These are phyloP conservation scores for Bicyclus anynana DNA, from an alignment of 1,140 invertebrate species.

Conservation along the genomic window DNA sequence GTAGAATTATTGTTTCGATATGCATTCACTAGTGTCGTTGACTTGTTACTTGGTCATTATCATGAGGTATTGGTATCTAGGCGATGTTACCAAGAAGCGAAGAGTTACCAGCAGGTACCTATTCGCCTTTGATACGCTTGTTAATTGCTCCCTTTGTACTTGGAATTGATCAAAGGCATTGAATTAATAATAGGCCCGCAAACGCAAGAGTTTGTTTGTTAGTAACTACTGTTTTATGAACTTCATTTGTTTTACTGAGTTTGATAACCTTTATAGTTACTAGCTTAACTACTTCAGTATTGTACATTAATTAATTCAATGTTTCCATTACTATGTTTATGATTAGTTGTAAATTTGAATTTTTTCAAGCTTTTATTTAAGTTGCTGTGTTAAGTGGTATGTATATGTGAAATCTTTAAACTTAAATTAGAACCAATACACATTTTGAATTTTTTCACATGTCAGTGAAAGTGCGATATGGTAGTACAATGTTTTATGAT, in stretches of 20 bases:
- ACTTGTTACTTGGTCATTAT: constrained; percentile 59
- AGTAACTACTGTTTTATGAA: neutral
- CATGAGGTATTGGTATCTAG: constrained; percentile 40
- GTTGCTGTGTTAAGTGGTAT: too few relatives aligned
- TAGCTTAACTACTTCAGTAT: too few relatives aligned
- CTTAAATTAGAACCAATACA: too few relatives aligned
- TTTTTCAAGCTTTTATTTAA: too few relatives aligned
- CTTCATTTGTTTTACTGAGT: neutral
- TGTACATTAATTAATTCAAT: too few relatives aligned
- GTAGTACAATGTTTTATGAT: too few relatives aligned
- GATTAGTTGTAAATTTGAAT: too few relatives aligned
- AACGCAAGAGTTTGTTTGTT: neutral
- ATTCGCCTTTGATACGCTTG: constrained; percentile 9
- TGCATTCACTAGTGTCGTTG: constrained; percentile 49
- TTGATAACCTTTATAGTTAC: neutral
- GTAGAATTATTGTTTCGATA: constrained; percentile 29
- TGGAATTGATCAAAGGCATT: constrained; percentile 1
- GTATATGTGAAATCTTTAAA: too few relatives aligned
- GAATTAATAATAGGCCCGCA: constrained; percentile 8
- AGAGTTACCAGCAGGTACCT: constrained; percentile 12
- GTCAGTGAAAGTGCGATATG: too few relatives aligned
- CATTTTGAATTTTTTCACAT: too few relatives aligned
- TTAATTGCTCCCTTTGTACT: constrained; percentile 14
- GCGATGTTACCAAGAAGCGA: constrained; percentile 14
- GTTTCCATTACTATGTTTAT: too few relatives aligned